Evolutionary conservation across 1,140 invertebrate genomes (phyloP), one percentile per base, ranked within the genome.

Genomic region (Thaumatotibia leucotreta): DNA sequence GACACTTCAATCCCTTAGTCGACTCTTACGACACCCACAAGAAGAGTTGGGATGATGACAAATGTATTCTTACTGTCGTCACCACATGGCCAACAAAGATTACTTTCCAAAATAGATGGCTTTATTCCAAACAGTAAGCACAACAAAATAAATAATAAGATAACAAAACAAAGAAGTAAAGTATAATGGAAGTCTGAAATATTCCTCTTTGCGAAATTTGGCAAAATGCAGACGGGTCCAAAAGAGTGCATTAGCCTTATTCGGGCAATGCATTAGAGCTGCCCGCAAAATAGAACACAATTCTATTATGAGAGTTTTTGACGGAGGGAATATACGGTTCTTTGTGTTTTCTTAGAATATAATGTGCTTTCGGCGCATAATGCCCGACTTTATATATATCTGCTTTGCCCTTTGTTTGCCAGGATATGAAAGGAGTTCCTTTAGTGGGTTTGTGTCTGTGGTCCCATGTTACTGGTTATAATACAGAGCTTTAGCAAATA

Each of bases 261-360:
- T 58, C 14, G 52, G 22, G 29, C 52, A 24, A 31, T 58, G 52
- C 52, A 58, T 58, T 58, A 58, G 52, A 58, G 52, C 3, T 8
- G 52, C 22, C 50, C 50, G 52, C 52, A 58, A 58, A 58, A 58
- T 58, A 58, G 52, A 58, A 27, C 52, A 58, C 52, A 58, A 58
- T 58, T 58, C 52, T 58, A 58, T 58, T 58, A 58, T 58, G 11
- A 58, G 27, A 58, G 52, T 58, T 58, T 52, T 58, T 58, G 52
- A 58, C 27, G 52, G 52, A n/a, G 52, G 29, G 29, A 58, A 58
- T 58, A 24, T 58, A 58, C 52, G 24, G 23, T 14, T 29, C 52
- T 58, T 58, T 58, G 52, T 58, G 52, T 58, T 58, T 58, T 58
- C 23, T 58, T 23, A 52, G 50, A 58, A 58, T 27, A 58, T 58